Base-by-base conservation (phyloP, 2,888 invertebrate genomes). In the Acrobasis repandana region DNA sequence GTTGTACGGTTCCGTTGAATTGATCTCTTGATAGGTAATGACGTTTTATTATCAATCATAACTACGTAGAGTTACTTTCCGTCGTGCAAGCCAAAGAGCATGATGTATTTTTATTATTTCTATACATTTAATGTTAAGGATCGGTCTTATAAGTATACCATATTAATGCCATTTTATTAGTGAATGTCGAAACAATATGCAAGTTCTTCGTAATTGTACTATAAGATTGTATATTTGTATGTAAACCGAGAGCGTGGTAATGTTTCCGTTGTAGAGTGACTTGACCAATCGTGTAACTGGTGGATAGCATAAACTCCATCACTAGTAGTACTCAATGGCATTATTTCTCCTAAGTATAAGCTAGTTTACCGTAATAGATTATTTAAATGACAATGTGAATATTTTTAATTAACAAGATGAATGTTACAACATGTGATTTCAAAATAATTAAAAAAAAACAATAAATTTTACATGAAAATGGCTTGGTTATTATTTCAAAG, bases 341-440 rank as follows among this genome's bases (percentile, higher is more conserved):
- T 92, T 92, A 90, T 89, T 90, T 91, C 90, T 90, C 86, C 73
- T 90, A 88, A 86, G 71, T 86, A 66, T 91, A 91, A 90, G 90
- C 93, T 93, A 93, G 93, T 89, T 84, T 89, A 92, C 93, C 88
- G 90, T 90, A 92, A 93, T 93, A 93, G 93, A 93, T 92, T 93
- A 93, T 92, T 92, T 90, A 90, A 93, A 93, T 92, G 92, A 93
- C 92, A 94, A 93, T 94, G 94, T 94, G 93, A 94, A 93, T 93
- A 93, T 93, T 93, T 93, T 93, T 93, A 94, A 93, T 93, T 93
- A 83, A 89, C 90, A 92, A 93, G 91, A 93, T 94, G 93, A 94
- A 93, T 93, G 93, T 92, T 92, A 91, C 88, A 87, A 91, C 89
- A 92, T 93, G 92, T 92, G 90, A 93, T 93, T 93, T 93, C 91